phyloP scores from a whole-genome alignment of 2,113 vertebrate species.

The Vombatus ursinus region DNA sequence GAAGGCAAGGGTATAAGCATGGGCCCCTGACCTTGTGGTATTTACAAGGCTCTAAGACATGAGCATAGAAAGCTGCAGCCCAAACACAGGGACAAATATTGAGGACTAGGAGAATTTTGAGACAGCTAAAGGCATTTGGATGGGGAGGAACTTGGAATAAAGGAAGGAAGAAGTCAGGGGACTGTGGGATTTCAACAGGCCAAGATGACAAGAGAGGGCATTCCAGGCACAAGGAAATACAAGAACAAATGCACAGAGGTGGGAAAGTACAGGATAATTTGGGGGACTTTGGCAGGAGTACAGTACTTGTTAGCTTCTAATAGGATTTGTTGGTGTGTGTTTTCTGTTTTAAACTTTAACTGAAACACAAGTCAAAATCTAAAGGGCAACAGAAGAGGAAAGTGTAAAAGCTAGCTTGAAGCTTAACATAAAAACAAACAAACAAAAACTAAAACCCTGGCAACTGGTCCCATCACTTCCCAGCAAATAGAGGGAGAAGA shows the following conservation, averaged over 20 bases:
- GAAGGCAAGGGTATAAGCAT: too few relatives aligned
- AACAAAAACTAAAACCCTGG: not conserved
- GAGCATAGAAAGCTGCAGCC: not conserved
- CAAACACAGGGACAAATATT: not conserved
- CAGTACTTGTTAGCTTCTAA: not conserved
- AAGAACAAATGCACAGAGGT: not conserved
- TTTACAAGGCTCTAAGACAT: not conserved
- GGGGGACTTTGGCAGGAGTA: not conserved
- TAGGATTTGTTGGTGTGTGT: not conserved
- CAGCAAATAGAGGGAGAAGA: not conserved
- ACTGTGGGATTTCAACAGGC: not conserved
- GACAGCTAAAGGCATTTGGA: not conserved
- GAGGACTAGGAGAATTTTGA: not conserved
- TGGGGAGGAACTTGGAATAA: not conserved
- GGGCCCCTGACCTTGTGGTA: not conserved
- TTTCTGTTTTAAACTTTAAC: not conserved
- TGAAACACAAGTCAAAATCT: not conserved
- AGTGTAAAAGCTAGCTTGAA: not conserved
- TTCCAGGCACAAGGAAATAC: not conserved
- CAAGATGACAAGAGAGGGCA: not conserved
- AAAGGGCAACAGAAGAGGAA: not conserved
- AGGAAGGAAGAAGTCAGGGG: too few relatives aligned
- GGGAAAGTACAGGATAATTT: not conserved
- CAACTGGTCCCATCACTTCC: too few relatives aligned
- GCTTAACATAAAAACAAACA: not conserved